phyloP scores from a whole-genome alignment of 2,888 invertebrate genomes.

The Gasteruption jaculator region DNA sequence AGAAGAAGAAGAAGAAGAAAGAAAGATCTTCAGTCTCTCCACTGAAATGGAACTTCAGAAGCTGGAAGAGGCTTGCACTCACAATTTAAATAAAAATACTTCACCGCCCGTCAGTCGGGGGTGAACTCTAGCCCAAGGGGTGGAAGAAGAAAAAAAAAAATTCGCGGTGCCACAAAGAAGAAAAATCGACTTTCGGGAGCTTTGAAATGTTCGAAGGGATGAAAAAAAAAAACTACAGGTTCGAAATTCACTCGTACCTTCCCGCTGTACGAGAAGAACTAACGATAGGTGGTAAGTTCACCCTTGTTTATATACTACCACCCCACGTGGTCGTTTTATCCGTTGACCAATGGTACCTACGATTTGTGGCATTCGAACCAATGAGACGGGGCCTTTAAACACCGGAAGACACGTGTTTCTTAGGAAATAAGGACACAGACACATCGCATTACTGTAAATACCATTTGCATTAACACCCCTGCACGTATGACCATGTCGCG shows the following conservation, averaged over 20 bases:
- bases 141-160: no score
- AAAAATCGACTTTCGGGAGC: no score
- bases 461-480: neutral
- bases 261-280: constrained; percentile 40
- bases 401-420: constrained; percentile 39
- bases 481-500: no score
- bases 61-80: constrained; percentile 14
- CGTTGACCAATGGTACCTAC: constrained; percentile 40
- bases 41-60: neutral
- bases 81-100: no score
- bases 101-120: no score
- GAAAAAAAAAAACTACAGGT: constrained; percentile 21
- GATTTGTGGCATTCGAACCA: constrained; percentile 32
- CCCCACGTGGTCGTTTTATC: constrained; percentile 50
- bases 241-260: constrained; percentile 30
- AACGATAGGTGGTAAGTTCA: constrained; percentile 42
- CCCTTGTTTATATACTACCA: constrained; percentile 47
- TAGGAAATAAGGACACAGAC: constrained; percentile 43
- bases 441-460: constrained; percentile 17
- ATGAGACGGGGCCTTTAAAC: constrained; percentile 32
- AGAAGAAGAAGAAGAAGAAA: constrained; percentile 1
- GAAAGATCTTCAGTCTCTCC: neutral
- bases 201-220: no score
- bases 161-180: no score
- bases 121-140: no score